Evolutionary conservation across 2,113 vertebrate species (phyloP).

Genomic region (Campylomormyrus tamandua): DNA sequence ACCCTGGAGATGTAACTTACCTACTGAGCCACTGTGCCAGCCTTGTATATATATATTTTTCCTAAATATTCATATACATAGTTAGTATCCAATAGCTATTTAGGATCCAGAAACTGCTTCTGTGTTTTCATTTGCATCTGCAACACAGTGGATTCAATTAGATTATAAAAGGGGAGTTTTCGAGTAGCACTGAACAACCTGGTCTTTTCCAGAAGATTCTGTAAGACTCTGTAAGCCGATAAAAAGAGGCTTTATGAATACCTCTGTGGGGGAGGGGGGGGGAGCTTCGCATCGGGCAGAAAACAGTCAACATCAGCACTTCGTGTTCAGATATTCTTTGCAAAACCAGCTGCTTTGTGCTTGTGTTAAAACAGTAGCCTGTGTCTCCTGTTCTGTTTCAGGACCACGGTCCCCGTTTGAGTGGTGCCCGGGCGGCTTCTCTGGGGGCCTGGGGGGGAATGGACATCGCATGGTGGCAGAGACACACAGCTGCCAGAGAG

Average conservation of each 20-base stretch:
- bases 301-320: neutral
- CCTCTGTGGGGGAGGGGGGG: neutral
- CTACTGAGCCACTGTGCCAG: neutral
- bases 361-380: neutral
- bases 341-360: neutral
- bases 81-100: neutral
- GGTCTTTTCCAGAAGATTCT: neutral
- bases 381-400: neutral
- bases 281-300: neutral
- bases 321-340: neutral
- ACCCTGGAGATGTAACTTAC: neutral
- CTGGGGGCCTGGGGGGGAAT: neutral
- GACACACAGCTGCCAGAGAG: neutral
- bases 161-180: neutral
- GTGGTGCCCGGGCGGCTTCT: neutral
- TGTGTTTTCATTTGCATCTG: neutral
- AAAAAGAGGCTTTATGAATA: neutral
- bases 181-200: neutral
- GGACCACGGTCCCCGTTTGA: neutral
- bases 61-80: neutral
- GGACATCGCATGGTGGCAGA: neutral
- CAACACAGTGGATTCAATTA: neutral
- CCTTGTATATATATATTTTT: neutral
- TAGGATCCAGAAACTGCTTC: neutral
- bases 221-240: neutral